Base-by-base conservation (phyloP, 2,888 invertebrate genomes). In the Calephelis perditalis region DNA sequence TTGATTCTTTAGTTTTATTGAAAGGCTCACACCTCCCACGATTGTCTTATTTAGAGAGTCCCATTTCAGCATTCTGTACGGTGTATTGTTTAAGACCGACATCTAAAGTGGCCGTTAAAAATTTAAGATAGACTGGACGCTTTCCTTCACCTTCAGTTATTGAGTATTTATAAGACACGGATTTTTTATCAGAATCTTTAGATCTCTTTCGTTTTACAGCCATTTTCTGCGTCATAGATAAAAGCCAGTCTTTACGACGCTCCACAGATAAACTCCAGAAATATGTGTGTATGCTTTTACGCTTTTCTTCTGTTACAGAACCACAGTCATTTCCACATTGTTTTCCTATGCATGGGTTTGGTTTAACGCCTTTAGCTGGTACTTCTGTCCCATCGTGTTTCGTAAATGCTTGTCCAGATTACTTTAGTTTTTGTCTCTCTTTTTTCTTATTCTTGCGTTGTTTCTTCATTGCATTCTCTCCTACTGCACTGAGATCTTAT, bases 11-110 rank as follows among this genome's bases (percentile, higher is more conserved):
- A 11, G 65, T 65, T 62, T 66, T 67, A 35, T 67, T 70, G 11
- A 59, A 61, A 8, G 70, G 71, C 40, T 55, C 61, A 57, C 47
- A 15, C 35, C 47, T 65, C 60, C 69, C 71, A 12, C 69, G 35
- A 10, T 57, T 37, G 56, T 69, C 67, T 56, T 66, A 61, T 57
- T 63, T 63, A 26, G 68, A 60, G 35, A 45, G 37, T 36, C 65
- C 65, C 15, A 58, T n/a, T 57, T 26, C n/a, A 55, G 55, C 26
- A 35, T 57, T 57, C 45, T 44, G 45, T 26, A 57, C 57, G 9
- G 35, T 36, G 26, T 26, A 35, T 11, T 57, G 35, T 57, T 57
- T 57, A 15, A 15, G 10, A 45, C 26, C 15, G 26, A 57, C 57
- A 57, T 57, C n/a, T 11, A 57, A 15, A 45, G 57, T 57, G 6